These are phyloP conservation scores for Margarornis squamiger DNA, from an alignment of 2,797 vertebrate species.

Conservation along the genomic window DNA sequence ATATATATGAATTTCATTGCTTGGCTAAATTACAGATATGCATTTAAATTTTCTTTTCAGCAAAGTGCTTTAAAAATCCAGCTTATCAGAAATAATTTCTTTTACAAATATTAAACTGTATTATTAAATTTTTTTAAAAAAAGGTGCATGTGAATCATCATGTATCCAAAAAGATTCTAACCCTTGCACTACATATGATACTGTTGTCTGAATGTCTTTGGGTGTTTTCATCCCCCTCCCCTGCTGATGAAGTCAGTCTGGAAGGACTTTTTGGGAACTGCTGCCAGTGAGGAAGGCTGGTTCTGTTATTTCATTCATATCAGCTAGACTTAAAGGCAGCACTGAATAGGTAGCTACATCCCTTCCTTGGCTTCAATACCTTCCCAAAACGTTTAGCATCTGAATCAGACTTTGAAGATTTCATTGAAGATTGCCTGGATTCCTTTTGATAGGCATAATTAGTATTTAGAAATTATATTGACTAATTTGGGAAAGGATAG, in stretches of 20 bases:
- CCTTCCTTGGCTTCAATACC: not conserved
- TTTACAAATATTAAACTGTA: not conserved
- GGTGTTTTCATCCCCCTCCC: not conserved
- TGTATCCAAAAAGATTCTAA: not conserved
- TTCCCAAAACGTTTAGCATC: not conserved
- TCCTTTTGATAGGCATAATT: not conserved
- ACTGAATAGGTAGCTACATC: not conserved
- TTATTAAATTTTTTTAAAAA: not conserved
- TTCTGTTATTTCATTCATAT: not conserved
- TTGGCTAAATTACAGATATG: not conserved
- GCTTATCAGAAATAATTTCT: not conserved
- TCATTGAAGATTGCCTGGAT: not conserved
- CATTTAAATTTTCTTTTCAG: not conserved
- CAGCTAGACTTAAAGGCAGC: not conserved
- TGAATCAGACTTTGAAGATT: not conserved
- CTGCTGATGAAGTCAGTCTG: not conserved
- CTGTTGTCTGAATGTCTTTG: not conserved
- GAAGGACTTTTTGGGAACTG: not conserved
- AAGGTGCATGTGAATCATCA: not conserved
- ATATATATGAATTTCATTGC: not conserved
- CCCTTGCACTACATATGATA: not conserved
- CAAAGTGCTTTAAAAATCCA: not conserved
- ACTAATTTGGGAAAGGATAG: not conserved
- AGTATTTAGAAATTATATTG: not conserved
- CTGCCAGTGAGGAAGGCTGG: not conserved